Evolutionary conservation across 1,140 invertebrate species (phyloP).

Genomic region (Pseudomyrmex pallidus): DNA sequence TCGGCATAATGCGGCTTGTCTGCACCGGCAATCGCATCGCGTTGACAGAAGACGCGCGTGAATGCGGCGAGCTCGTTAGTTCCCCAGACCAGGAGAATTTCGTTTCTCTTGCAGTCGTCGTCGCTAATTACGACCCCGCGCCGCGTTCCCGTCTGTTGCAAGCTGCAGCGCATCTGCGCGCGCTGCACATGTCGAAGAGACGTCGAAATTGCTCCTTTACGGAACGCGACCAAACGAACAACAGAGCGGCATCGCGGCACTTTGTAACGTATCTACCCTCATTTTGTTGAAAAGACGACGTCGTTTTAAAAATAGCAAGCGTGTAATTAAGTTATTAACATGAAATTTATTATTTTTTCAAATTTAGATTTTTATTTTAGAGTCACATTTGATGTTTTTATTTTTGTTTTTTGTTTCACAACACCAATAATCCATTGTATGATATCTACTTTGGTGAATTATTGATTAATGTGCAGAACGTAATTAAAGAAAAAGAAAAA

Average conservation of each 20-base stretch:
- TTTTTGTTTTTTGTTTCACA: too few relatives aligned
- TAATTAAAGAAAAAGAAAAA: neutral
- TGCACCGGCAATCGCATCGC: neutral
- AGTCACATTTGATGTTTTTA: too few relatives aligned
- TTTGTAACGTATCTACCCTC: neutral
- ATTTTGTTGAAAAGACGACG: neutral
- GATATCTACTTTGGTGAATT: too few relatives aligned
- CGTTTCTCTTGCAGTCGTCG: neutral
- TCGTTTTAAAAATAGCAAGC: neutral
- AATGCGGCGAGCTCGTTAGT: conserved; percentile 25
- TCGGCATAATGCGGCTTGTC: neutral
- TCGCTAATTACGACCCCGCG: conserved; percentile 7
- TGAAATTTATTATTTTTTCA: neutral
- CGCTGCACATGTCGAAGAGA: neutral
- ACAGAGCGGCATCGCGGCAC: neutral
- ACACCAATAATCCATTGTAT: too few relatives aligned
- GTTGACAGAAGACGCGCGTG: conserved; percentile 2
- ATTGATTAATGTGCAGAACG: neutral
- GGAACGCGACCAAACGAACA: neutral
- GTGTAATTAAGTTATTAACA: conserved; percentile 1
- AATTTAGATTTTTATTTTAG: too few relatives aligned
- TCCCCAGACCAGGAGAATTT: neutral
- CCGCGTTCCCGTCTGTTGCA: neutral
- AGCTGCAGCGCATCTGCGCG: neutral
- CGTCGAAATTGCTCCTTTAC: neutral